Base-by-base conservation (phyloP, 1,140 invertebrate genomes). In the Zaprionus davidi region DNA sequence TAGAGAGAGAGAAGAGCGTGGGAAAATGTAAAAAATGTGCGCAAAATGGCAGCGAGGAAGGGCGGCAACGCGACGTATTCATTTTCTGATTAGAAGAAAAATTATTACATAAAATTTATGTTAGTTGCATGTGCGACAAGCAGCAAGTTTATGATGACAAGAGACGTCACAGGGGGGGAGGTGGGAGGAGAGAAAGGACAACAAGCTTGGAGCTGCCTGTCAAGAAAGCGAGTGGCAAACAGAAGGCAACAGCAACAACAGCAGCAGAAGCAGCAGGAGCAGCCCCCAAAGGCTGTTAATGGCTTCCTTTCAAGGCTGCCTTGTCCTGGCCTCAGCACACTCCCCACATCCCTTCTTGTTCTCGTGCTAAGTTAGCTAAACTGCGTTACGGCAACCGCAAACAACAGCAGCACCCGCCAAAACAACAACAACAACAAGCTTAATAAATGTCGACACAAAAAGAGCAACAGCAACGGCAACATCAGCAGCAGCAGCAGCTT, bases 101-200 rank as follows among this genome's bases (percentile, higher is more conserved):
- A 88, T 90, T 88, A 90, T 90, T 81, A 84, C 81, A 81, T 88
- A 49, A 84, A 90, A 88, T 88, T 90, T 88, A 88, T 84, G 85
- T 90, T 81, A 90, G 84, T 79, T 90, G 85, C 67, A 70, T 67
- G 58, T 55, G 59, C 64, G 71, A 75, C 66, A 63, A 69, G 51
- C 26, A 68, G 58, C 65, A 90, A 83, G 71, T 80, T 87, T 75
- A 78, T 75, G 72, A 22, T 34, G 53, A 36, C 44, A 65, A 26
- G 9, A n/a, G 31, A 20, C 1, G 49, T 5, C 28, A 17, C 2
- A 4, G 17, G 17, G 17, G 28, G 62, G 55, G n/a, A 31, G 28
- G 7, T 26, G 22, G 31, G 13, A 28, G 20, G 26, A 36, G 34
- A 12, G 34, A 36, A 12, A 36, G 4, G 15, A 44, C 38, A 34